Percentiles rank a stretch among this genome's conserved stretches.
Evolutionary conservation across 2,888 invertebrate species (phyloP).

Genomic region (Ecliptopera silaceata): DNA sequence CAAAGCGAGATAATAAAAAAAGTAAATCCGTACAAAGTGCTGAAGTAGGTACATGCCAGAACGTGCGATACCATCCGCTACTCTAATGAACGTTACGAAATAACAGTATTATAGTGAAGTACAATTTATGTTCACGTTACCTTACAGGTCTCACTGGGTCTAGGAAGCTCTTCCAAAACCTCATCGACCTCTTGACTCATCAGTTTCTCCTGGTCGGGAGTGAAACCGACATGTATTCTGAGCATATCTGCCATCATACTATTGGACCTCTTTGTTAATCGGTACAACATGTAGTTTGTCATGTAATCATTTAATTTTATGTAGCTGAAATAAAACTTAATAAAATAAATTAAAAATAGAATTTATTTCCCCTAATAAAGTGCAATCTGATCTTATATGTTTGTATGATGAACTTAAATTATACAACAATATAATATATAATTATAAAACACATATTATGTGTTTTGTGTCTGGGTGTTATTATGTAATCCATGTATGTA

Average conservation of each 20-base stretch:
- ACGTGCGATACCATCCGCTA: too few species aligned
- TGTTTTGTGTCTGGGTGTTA: too few species aligned
- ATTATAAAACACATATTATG: too few species aligned
- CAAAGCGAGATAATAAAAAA: too few species aligned
- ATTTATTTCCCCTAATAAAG: too few species aligned
- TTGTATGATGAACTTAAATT: too few species aligned
- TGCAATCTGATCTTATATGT: too few species aligned
- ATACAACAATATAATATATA: too few species aligned
- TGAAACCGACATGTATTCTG: conserved; percentile 76
- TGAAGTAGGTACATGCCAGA: too few species aligned
- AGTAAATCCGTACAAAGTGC: too few species aligned
- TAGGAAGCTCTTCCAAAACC: conserved; percentile 75
- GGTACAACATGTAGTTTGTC: conserved; percentile 86
- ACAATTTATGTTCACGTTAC: conserved; percentile 35
- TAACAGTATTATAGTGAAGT: not conserved
- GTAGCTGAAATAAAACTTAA: conserved; percentile 79
- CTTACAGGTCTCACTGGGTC: conserved; percentile 73
- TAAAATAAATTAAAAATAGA: too few species aligned
- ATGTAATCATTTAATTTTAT: conserved; percentile 88
- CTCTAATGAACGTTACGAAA: not conserved
- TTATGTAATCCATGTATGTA: too few species aligned
- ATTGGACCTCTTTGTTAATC: conserved; percentile 85
- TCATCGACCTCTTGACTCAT: conserved; percentile 69
- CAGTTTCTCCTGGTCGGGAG: conserved; percentile 73
- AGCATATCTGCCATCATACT: conserved; percentile 81